Evolutionary conservation across 2,888 invertebrate species (phyloP).

Genomic region (Pseudeuparius sepicola): DNA sequence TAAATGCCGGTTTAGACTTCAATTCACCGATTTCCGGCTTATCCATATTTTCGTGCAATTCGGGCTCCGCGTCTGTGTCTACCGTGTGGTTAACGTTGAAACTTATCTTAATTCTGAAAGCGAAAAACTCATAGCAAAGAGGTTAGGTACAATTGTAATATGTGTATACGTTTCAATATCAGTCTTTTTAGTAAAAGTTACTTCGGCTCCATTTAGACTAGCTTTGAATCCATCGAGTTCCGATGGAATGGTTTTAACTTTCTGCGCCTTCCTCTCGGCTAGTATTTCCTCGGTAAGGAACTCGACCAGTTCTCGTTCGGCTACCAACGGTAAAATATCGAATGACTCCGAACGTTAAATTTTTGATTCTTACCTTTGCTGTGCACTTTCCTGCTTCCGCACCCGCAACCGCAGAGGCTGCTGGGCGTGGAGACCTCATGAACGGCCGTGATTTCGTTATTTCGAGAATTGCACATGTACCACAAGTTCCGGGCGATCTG

Average conservation of each 20-base stretch:
- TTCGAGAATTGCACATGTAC: slow-evolving; percentile 54
- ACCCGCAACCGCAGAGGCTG: slow-evolving; percentile 58
- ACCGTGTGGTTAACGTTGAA: slow-evolving; percentile 95
- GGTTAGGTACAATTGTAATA: no score
- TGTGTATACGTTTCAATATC: slow-evolving; percentile 67
- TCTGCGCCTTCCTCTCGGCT: slow-evolving; percentile 78
- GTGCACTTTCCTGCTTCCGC: slow-evolving; percentile 49
- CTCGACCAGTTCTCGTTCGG: slow-evolving; percentile 78
- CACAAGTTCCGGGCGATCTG: slow-evolving; percentile 61
- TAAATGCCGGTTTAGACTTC: slow-evolving; percentile 86
- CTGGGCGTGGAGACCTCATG: no score
- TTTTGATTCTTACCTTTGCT: slow-evolving; percentile 71
- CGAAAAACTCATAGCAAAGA: no score
- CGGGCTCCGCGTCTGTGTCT: slow-evolving; percentile 66
- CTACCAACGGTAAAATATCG: slow-evolving; percentile 38
- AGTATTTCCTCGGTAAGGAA: slow-evolving; percentile 90
- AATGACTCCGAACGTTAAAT: background rate
- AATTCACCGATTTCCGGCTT: slow-evolving; percentile 73
- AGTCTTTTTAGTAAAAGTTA: slow-evolving; percentile 64
- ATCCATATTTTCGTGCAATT: slow-evolving; percentile 50
- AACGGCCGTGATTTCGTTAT: no score
- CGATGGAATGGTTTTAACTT: slow-evolving; percentile 61
- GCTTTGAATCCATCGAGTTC: slow-evolving; percentile 76
- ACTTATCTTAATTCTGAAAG: slow-evolving; percentile 58
- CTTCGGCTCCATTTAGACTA: slow-evolving; percentile 70